Conservation (phyloP, 2,888 invertebrate species). For the Crioceris asparagi region DNA sequence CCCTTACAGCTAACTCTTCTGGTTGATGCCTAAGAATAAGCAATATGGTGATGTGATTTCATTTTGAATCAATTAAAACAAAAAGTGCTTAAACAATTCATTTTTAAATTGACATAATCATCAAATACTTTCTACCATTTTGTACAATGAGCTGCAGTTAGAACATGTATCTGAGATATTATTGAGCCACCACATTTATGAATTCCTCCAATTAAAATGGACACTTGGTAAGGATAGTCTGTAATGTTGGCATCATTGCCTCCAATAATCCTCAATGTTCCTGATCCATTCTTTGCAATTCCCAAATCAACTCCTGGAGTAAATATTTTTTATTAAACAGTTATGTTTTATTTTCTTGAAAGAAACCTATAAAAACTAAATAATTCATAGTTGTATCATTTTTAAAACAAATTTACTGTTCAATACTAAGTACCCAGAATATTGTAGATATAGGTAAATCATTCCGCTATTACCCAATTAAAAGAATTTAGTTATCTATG, state of each 20-base stretch:
- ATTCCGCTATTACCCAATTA: no score
- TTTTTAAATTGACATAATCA: neutral
- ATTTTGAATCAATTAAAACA: neutral
- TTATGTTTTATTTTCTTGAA: no score
- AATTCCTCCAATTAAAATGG: slow-evolving; percentile 8
- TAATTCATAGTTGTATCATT: no score
- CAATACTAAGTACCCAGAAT: no score
- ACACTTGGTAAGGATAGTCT: slow-evolving; percentile 18
- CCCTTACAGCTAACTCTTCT: neutral
- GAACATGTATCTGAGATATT: slow-evolving; percentile 18
- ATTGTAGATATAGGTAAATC: no score
- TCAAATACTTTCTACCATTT: slow-evolving; percentile 14
- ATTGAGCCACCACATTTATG: slow-evolving; percentile 19
- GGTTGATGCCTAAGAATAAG: neutral
- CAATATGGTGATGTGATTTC: neutral
- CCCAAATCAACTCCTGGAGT: no score
- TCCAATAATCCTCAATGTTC: slow-evolving; percentile 15
- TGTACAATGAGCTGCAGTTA: slow-evolving; percentile 23
- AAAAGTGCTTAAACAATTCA: neutral
- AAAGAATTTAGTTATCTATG: no score
- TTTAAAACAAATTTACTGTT: no score
- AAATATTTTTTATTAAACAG: no score
- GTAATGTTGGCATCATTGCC: slow-evolving; percentile 13
- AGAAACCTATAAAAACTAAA: no score
- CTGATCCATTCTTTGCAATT: no score